Base-by-base conservation (phyloP, 2,113 vertebrate species). In the Neoarius graeffei region DNA sequence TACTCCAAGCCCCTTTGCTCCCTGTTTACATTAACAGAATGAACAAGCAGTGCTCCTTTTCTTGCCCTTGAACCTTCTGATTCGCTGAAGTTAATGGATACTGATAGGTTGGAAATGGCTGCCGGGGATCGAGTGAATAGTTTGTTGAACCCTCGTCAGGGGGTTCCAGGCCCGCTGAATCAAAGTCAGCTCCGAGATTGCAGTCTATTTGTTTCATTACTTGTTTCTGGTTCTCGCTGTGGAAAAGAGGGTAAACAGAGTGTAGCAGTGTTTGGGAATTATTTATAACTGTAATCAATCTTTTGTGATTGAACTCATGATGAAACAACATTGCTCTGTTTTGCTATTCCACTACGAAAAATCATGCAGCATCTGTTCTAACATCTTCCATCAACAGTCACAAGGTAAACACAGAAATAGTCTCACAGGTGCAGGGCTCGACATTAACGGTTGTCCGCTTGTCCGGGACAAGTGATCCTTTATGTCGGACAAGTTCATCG, bases 171-270 rank as follows among this genome's bases (percentile, higher is more conserved):
- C 79, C 85, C 79, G 23, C 86, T 81, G 86, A 91, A 90, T 91
- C 88, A 89, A 87, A 91, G 86, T 89, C 89, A 90, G 50, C 84
- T 76, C 57, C 48, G 81, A 82, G 84, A 84, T 59, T 71, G 77
- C 67, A 80, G 81, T 66, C 80, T 84, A 85, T 90, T 87, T 89
- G 71, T 88, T 89, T 91, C 90, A 91, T 91, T 91, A 90, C 82
- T 85, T 60, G 81, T 56, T 69, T 73, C 69, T 62, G 84, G 56
- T 83, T 30, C 69, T 62, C 27, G 30, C 84, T 77, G 67, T 83
- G 86, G 35, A 85, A 64, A 66, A 69, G 74, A 52, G 85, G 79
- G 81, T 35, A 30, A 84, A 81, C 86, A 85, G 59, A 88, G 87
- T 54, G 82, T 56, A 89, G 89, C 88, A 81, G 77, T 86, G 85